These are phyloP conservation scores for Pyrrhosoma nymphula DNA, from an alignment of 2,888 invertebrate species.

Conservation along the genomic window DNA sequence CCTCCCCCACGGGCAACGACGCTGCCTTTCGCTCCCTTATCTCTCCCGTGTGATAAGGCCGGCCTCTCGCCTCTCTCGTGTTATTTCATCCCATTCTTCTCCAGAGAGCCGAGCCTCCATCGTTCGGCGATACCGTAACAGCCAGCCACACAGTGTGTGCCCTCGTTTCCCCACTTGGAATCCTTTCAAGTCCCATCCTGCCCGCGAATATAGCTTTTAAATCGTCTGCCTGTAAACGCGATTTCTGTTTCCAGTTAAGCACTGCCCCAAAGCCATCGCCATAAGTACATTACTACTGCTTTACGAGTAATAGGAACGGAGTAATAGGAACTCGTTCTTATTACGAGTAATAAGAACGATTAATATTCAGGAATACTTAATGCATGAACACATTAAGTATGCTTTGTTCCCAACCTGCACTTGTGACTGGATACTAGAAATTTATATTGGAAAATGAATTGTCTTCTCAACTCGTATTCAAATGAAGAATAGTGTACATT, in stretches of 20 bases:
- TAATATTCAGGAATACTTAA: background rate
- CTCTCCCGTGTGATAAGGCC: background rate
- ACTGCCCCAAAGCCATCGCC: background rate
- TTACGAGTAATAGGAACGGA: too few species aligned
- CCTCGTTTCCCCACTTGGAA: background rate
- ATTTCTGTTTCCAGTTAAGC: background rate
- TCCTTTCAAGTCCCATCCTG: background rate
- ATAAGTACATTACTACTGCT: background rate
- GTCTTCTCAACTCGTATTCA: too few species aligned
- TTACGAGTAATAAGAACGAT: background rate
- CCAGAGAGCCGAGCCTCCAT: background rate
- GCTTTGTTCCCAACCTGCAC: too few species aligned
- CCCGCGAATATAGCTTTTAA: background rate
- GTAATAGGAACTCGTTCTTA: too few species aligned
- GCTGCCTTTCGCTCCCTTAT: background rate
- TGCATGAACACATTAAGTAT: too few species aligned
- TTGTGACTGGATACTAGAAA: too few species aligned
- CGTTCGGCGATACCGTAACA: background rate
- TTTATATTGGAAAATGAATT: too few species aligned
- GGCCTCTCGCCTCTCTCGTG: background rate
- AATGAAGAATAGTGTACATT: too few species aligned
- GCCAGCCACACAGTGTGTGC: background rate
- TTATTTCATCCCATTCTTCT: conserved; percentile 9
- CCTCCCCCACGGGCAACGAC: background rate
- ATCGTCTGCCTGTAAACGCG: background rate